Percentiles rank a stretch among this genome's conserved stretches.
Evolutionary conservation across 2,888 invertebrate species (phyloP).

Genomic region (Agrochola circellaris): DNA sequence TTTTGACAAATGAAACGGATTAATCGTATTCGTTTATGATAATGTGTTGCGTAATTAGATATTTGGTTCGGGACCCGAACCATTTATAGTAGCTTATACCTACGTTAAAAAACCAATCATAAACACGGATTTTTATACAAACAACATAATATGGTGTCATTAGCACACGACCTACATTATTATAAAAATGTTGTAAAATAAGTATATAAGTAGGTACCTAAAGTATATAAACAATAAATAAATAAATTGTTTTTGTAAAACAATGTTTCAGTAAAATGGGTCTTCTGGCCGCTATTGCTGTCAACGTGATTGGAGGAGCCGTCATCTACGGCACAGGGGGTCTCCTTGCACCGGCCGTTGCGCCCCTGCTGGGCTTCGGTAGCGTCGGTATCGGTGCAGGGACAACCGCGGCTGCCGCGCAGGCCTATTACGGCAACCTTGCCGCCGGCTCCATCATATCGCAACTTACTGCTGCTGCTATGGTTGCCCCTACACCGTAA

Average conservation of each 20-base stretch:
- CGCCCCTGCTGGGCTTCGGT: conserved; percentile 80
- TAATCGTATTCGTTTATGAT: too few relatives aligned
- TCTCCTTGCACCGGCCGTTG: conserved; percentile 74
- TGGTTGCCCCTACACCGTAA: conserved; percentile 84
- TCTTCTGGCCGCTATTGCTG: conserved; percentile 74
- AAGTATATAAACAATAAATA: not conserved
- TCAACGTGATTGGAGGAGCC: conserved; percentile 76
- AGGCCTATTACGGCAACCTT: conserved; percentile 82
- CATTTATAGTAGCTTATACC: too few relatives aligned
- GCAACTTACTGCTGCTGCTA: conserved; percentile 80
- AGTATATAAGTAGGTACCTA: too few relatives aligned
- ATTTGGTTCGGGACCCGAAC: too few relatives aligned
- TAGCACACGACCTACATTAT: too few relatives aligned
- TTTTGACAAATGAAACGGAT: too few relatives aligned
- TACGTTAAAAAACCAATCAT: too few relatives aligned
- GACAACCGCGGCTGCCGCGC: conserved; percentile 80
- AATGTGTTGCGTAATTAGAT: too few relatives aligned
- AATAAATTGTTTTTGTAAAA: not conserved
- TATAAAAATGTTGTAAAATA: too few relatives aligned
- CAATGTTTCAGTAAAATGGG: conserved; percentile 74
- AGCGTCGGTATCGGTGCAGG: conserved; percentile 79
- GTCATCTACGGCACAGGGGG: conserved; percentile 81
- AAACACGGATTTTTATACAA: too few relatives aligned
- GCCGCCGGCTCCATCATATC: conserved; percentile 82
- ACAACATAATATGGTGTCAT: too few relatives aligned